These are phyloP conservation scores for Nineta flava DNA, from an alignment of 2,888 invertebrate genomes.

Conservation along the genomic window DNA sequence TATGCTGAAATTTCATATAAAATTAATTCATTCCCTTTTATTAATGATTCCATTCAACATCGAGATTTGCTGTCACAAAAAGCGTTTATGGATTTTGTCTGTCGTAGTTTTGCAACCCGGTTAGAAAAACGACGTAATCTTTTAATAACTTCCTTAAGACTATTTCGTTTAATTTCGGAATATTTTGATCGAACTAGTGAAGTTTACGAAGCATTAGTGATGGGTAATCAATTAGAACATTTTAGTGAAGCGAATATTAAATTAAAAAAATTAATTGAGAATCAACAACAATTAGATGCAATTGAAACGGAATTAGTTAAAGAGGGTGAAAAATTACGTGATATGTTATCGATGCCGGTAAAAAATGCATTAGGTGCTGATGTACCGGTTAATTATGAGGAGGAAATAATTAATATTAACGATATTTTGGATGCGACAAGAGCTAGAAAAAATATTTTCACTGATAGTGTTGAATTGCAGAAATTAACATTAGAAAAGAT, in stretches of 20 bases:
- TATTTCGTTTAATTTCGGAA: constrained; percentile 59
- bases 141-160: constrained; percentile 55
- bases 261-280: constrained; percentile 40
- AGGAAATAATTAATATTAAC: constrained; percentile 54
- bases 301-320: constrained; percentile 50
- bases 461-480: constrained; percentile 59
- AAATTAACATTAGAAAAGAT: constrained; percentile 64
- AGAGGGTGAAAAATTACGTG: constrained; percentile 62
- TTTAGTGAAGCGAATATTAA: constrained; percentile 38
- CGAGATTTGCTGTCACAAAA: constrained; percentile 53
- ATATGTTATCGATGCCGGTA: constrained; percentile 60
- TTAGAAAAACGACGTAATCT: constrained; percentile 57
- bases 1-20: constrained; percentile 63
- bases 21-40: constrained; percentile 41
- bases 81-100: constrained; percentile 71
- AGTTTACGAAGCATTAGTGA: constrained; percentile 48
- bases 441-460: constrained; percentile 51
- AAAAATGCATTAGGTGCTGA: constrained; percentile 62
- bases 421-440: constrained; percentile 53
- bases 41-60: constrained; percentile 25
- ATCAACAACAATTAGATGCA: constrained; percentile 44
- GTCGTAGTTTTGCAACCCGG: constrained; percentile 57
- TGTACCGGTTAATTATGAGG: constrained; percentile 49
- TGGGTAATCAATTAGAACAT: constrained; percentile 40
- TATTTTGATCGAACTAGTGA: constrained; percentile 50